phyloP scores from a whole-genome alignment of 2,797 vertebrate species.

The Salarias fasciatus region DNA sequence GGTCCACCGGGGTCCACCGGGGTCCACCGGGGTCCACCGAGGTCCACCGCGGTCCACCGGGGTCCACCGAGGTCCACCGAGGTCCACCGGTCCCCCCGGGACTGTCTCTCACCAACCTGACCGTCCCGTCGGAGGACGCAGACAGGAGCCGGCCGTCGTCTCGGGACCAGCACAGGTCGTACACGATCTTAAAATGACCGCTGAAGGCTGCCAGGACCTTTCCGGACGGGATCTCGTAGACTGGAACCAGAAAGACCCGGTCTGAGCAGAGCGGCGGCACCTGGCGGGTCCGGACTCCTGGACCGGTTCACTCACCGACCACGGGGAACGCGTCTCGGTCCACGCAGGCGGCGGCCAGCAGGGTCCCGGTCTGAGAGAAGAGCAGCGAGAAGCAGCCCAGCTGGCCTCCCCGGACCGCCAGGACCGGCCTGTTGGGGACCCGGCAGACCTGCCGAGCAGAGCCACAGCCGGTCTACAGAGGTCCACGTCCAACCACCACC shows the following conservation, averaged over 20 bases:
- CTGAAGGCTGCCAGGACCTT: slow-evolving; percentile 89
- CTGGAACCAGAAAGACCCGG: slow-evolving; percentile 73
- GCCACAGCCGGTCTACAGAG: too few species aligned
- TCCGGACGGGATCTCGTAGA: slow-evolving; percentile 97
- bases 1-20: too few species aligned
- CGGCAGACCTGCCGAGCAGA: slow-evolving; percentile 85
- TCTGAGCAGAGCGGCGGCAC: too few species aligned
- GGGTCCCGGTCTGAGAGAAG: slow-evolving; percentile 91
- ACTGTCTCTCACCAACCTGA: slow-evolving; percentile 87
- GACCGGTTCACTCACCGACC: slow-evolving; percentile 82
- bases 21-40: too few species aligned
- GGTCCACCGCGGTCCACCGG: too few species aligned
- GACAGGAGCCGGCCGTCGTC: slow-evolving; percentile 89
- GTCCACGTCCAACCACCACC: too few species aligned
- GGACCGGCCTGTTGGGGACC: slow-evolving; percentile 91
- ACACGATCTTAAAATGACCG: slow-evolving; percentile 95
- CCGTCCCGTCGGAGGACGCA: slow-evolving; percentile 95
- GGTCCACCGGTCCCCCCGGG: too few species aligned
- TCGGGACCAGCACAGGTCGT: slow-evolving; percentile 96
- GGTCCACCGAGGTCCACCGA: too few species aligned
- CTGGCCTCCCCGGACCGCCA: slow-evolving; percentile 90
- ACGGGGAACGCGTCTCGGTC: slow-evolving; percentile 93
- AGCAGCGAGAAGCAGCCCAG: slow-evolving; percentile 91
- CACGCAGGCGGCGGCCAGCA: slow-evolving; percentile 92
- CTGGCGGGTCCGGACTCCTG: too few species aligned